phyloP scores from a whole-genome alignment of 2,797 vertebrate species.

The Lagocephalus sceleratus region DNA sequence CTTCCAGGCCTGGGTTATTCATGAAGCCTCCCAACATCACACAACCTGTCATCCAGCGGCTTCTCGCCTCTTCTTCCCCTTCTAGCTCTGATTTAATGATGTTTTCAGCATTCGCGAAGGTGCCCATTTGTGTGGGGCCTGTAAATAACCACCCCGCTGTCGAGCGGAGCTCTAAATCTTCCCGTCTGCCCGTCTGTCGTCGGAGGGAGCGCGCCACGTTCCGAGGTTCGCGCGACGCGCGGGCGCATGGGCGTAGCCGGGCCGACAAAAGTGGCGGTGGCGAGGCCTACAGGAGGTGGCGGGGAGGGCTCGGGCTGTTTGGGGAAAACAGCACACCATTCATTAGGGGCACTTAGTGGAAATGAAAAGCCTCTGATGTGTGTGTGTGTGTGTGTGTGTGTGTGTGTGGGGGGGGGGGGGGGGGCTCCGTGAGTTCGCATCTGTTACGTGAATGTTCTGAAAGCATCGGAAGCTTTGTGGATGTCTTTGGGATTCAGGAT shows the following conservation, averaged over 20 bases:
- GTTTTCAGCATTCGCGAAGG: constrained; percentile 1
- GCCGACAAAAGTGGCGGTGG: constrained; percentile 55
- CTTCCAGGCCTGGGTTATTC: constrained; percentile 50
- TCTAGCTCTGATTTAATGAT: constrained; percentile 21
- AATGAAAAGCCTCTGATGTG: constrained; percentile 47
- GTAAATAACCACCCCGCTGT: neutral
- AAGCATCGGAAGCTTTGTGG: constrained; percentile 15
- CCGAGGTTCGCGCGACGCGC: constrained; percentile 35
- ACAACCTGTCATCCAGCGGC: constrained; percentile 9
- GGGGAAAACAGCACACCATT: constrained; percentile 44
- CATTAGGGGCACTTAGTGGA: constrained; percentile 58
- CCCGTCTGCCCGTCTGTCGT: constrained; percentile 16
- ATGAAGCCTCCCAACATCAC: constrained; percentile 37
- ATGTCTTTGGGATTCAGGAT: neutral
- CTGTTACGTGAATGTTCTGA: constrained; percentile 31
- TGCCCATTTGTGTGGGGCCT: constrained; percentile 10
- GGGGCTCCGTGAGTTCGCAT: constrained; percentile 27
- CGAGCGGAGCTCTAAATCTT: constrained; percentile 6
- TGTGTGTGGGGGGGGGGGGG: too few species aligned
- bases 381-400: too few species aligned
- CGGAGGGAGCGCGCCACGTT: constrained; percentile 16
- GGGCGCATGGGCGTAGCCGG: constrained; percentile 48
- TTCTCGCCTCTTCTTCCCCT: constrained; percentile 5
- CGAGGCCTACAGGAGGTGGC: constrained; percentile 44
- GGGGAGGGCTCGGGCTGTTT: constrained; percentile 43